Base-by-base conservation (phyloP, 2,113 vertebrate genomes). In the Brachionichthys hirsutus region DNA sequence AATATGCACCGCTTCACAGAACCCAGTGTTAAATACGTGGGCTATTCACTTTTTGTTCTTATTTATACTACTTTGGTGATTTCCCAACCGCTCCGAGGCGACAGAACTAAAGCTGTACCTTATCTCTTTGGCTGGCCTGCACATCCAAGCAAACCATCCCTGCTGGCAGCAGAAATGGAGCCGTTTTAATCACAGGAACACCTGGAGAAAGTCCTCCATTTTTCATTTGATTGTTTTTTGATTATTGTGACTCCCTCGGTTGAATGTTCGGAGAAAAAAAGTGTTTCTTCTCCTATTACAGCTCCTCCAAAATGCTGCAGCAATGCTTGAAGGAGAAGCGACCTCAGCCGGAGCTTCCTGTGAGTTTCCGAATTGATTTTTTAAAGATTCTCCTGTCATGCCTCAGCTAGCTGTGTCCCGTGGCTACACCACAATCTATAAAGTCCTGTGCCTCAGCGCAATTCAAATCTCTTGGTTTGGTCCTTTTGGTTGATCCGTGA, bases 321-420 rank as follows among this genome's bases (percentile, higher is more conserved):
- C 73, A 78, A 51, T 56, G 66, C 77, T 81, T 79, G 59, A 77
- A 82, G 79, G 67, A 76, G 73, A 77, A 85, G 67, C 67, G 70
- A 81, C 81, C 77, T 78, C 73, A 77, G 63, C 77, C 64, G 73
- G 71, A 75, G 85, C 79, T 79, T 79, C 79, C 79, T 84, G 73
- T 63, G 73, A 87, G 75, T 76, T 81, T 84, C 57, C 75, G 70
- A 85, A 87, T 83, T 77, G 79, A 87, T 84, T 85, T 85, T 80
- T 84, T 77, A 79, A n/a, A 81, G 79, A 75, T 81, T 81, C 70
- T 75, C 63, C 83, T 85, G 85, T 84, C 77, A 82, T 84, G 83
- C 79, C 79, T 84, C 78, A 79, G 81, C 77, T 81, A 73, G 72
- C 75, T 81, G 67, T 77, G 83, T 82, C 77, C 79, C 54, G 34